Evolutionary conservation across 2,888 invertebrate genomes (phyloP).

Genomic region (Arrhopalites spinosus): DNA sequence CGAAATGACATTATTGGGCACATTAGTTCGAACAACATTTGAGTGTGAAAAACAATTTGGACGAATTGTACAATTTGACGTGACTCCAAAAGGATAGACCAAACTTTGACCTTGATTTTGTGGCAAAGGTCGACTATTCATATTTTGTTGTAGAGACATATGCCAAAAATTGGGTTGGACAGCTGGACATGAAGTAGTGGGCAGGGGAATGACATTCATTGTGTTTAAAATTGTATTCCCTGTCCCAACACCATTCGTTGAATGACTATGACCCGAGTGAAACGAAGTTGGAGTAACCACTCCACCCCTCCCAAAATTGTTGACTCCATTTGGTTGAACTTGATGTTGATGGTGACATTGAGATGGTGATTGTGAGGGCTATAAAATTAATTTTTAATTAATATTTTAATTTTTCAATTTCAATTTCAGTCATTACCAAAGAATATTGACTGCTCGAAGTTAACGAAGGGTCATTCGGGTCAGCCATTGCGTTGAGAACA

Average conservation of each 20-base stretch:
- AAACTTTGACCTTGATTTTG: neutral
- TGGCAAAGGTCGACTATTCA: neutral
- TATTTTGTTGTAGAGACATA: neutral
- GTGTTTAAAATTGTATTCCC: conserved; percentile 7
- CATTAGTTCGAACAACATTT: neutral
- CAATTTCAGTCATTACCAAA: no score
- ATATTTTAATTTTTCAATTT: no score
- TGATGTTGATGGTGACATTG: no score
- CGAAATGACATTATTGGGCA: neutral
- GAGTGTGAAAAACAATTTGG: neutral
- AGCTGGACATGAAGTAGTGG: neutral
- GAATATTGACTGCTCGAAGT: neutral
- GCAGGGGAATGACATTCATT: conserved; percentile 2
- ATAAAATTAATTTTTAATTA: no score
- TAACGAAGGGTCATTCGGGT: neutral
- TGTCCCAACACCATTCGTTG: neutral
- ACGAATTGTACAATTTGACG: conserved; percentile 4
- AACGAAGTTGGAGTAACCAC: no score
- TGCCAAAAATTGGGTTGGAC: neutral
- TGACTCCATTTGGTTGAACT: no score
- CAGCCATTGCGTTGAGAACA: conserved; percentile 3
- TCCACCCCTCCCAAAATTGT: no score
- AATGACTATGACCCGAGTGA: no score
- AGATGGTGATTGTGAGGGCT: no score
- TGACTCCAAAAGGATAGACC: neutral